These are phyloP conservation scores for Erannis defoliaria DNA, from an alignment of 2,888 invertebrate species.

Conservation along the genomic window DNA sequence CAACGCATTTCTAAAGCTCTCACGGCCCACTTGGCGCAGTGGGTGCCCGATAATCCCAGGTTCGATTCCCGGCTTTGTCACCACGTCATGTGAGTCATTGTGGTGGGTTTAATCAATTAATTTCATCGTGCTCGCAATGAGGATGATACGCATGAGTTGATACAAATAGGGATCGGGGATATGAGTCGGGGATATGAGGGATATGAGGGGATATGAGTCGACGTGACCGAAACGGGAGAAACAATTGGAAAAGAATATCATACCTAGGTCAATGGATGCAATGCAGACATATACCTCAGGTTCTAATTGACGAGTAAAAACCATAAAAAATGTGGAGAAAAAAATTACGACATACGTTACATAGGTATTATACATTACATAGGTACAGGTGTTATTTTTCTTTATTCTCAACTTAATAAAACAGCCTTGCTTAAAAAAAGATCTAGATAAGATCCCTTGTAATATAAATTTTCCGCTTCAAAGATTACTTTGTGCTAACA, in stretches of 20 bases:
- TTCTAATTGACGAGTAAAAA: not conserved
- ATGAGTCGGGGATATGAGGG: too few species aligned
- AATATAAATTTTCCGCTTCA: too few species aligned
- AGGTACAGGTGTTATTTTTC: too few species aligned
- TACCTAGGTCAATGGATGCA: too few species aligned
- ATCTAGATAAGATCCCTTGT: too few species aligned
- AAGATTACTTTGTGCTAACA: too few species aligned
- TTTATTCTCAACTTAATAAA: too few species aligned
- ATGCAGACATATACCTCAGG: too few species aligned
- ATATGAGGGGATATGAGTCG: slow-evolving; percentile 12
- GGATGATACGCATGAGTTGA: slow-evolving; percentile 58
- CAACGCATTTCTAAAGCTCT: slow-evolving; percentile 3
- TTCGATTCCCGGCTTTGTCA: slow-evolving; percentile 43
- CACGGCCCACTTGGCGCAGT: slow-evolving; percentile 28
- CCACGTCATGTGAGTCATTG: slow-evolving; percentile 51
- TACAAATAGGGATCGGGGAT: slow-evolving; percentile 25
- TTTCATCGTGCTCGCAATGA: slow-evolving; percentile 56
- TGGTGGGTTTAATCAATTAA: slow-evolving; percentile 52
- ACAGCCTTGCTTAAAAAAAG: too few species aligned
- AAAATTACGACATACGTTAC: too few species aligned
- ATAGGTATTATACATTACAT: too few species aligned
- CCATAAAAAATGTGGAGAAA: too few species aligned
- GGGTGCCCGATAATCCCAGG: slow-evolving; percentile 40
- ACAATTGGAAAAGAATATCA: not conserved
- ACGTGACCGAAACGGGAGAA: not conserved